Conservation (phyloP, 2,888 invertebrate genomes). For the Dryococelus australis region DNA sequence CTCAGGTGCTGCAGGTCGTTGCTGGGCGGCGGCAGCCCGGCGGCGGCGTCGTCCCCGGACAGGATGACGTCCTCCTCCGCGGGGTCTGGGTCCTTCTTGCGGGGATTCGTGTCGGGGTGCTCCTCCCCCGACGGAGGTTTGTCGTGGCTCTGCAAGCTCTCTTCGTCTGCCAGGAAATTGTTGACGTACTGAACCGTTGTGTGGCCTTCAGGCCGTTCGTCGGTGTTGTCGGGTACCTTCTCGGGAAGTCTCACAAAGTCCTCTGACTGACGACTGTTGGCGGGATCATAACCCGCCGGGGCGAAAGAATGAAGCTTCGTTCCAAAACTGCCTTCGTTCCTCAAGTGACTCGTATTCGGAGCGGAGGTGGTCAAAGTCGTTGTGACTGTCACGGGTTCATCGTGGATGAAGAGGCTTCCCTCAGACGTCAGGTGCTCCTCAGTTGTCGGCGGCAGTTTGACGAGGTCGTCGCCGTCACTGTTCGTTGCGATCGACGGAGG, state of each 20-base stretch:
- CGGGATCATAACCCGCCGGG: background rate
- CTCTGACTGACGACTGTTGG: background rate
- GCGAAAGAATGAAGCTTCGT: background rate
- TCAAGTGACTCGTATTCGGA: background rate
- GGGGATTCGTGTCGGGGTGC: no score
- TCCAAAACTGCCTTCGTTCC: background rate
- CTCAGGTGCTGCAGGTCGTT: slow-evolving; percentile 12
- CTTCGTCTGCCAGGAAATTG: background rate
- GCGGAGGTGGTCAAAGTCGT: background rate
- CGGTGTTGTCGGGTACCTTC: background rate
- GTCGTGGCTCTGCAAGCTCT: no score
- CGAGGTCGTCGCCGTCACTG: background rate
- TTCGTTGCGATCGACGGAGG: no score
- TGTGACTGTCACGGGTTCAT: background rate
- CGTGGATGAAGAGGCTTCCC: background rate
- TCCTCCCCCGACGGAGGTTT: no score
- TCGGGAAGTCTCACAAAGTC: background rate
- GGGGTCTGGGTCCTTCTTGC: background rate
- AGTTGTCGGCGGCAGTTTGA: background rate
- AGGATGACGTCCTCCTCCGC: background rate
- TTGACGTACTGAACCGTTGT: background rate
- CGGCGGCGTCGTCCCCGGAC: background rate
- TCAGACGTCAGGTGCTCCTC: background rate
- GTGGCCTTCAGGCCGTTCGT: background rate
- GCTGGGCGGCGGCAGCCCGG: background rate